phyloP scores from a whole-genome alignment of 64 coral and sea anemone species.

The Cladopsammia gracilis region DNA sequence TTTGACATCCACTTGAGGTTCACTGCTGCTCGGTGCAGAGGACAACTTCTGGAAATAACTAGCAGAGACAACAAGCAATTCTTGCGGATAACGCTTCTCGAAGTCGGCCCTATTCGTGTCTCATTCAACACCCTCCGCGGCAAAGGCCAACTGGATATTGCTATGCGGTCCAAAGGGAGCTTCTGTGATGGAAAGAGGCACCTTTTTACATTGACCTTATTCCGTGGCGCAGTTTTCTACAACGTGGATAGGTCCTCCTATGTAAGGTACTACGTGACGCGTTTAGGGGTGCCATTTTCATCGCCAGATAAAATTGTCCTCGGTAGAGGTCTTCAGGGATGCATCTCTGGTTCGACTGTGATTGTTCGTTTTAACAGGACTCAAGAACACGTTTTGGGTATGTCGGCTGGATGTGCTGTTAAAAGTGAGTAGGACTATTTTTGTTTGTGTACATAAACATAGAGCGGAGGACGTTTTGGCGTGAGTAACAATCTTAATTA shows the following conservation, averaged over 20 bases:
- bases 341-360: conserved; percentile 46
- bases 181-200: conserved; percentile 73
- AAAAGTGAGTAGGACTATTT: conserved; percentile 16
- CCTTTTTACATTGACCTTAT: neutral
- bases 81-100: conserved; percentile 47
- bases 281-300: conserved; percentile 21
- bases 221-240: conserved; percentile 10
- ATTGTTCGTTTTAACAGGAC: neutral
- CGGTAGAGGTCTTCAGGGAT: conserved; percentile 48
- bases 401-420: conserved; percentile 28
- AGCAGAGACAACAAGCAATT: conserved; percentile 46
- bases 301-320: conserved; percentile 22
- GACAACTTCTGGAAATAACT: conserved; percentile 54
- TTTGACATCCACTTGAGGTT: conserved; percentile 55
- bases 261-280: conserved; percentile 1
- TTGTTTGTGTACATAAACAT: no score
- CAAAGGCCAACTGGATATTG: conserved; percentile 31
- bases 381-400: neutral
- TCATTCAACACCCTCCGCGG: conserved; percentile 52
- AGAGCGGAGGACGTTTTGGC: no score
- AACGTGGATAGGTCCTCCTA: conserved; percentile 8
- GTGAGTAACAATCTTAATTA: no score
- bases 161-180: neutral
- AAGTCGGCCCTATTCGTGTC: conserved; percentile 38
- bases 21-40: conserved; percentile 23